Base-by-base conservation (phyloP, 2,113 vertebrate genomes). In the Crotalus viridis region DNA sequence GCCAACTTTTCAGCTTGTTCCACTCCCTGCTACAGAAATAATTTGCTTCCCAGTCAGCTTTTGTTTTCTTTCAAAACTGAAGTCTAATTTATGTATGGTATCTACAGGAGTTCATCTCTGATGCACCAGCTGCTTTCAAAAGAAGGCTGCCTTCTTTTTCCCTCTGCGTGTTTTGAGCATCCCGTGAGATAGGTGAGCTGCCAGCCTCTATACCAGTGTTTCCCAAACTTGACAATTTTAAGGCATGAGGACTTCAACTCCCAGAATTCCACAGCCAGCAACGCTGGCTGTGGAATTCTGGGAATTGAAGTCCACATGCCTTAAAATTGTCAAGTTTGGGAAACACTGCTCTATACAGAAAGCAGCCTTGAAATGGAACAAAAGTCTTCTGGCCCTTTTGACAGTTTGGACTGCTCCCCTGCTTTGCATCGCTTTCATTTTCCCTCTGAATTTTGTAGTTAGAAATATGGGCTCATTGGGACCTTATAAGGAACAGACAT, bases 131-230 rank as follows among this genome's bases (percentile, higher is more conserved):
- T 54, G 88, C 57, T 69, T 21, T 93, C 52, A 57, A 46, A 89
- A 39, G 69, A 88, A 64, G 1, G 39, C 89, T 90, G 21, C n/a
- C 4, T 0, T 0, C 0, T 0, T 85, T 88, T 22, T 21, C 0
- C 4, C 46, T 57, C n/a, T 3, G 51, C 12, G 17, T 12, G 0
- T 4, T 28, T 7, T 46, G 39, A 4, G 89, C 48, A 48, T 90
- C 85, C 85, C 61, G 46, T 85, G 57, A 64, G 59, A 52, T 0
- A 0, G 0, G 13, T 10, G 26, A 69, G 51, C 26, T 55, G 57
- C 81, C 57, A 89, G 13, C 54, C 26, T 26, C 5, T 26, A 7
- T 92, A 22, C 39, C 39, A 39, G 39, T 39, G 39, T 39, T 39
- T 39, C 39, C 39, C 39, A 39, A 39, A 39, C 39, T 39, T 39